Evolutionary conservation across 1,140 invertebrate species (phyloP), one percentile per base, ranked within the genome.

Genomic region (Tribolium madens): DNA sequence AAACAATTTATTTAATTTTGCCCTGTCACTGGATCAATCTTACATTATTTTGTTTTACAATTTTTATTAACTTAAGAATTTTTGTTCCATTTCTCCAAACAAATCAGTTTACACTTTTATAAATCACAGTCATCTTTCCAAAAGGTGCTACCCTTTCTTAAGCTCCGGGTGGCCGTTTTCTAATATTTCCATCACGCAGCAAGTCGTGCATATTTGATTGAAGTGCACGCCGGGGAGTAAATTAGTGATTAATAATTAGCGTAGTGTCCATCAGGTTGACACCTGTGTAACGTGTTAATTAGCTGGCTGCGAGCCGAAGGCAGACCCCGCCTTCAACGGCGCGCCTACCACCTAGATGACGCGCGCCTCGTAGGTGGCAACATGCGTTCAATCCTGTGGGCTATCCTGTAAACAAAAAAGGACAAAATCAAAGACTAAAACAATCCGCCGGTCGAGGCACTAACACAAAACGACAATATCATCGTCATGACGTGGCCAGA

Each of bases 261-360:
- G 15, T 73, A 77, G 64, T 53, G 76, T 77, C 70, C 76, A 68
- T 77, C 76, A 77, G 69, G 76, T 77, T 77, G 76, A 77, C 76
- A 77, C 76, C 76, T 77, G 76, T 77, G 53, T 73, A 77, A 77
- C 48, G 76, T 77, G 76, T 77, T 77, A 77, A 77, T 77, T 77
- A 77, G 76, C 76, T 42, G 46, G 46, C 42, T 71, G 36, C 36
- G 46, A 50, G 46, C 47, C 70, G 68, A 69, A 46, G 36, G 64
- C 31, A 71, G 68, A 72, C 70, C 70, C 70, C 70, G 70, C 70
- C 70, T 72, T 69, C 13, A 26, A 31, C 70, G 70, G 70, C 70
- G 70, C 70, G 70, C 70, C 70, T 72, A 72, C 70, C 70, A 50
- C 31, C 31, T 46, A 33, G 70, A 72, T 72, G 70, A 72, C 70